Evolutionary conservation across 2,113 vertebrate genomes (phyloP).

Genomic region (Catharus bicknelli): DNA sequence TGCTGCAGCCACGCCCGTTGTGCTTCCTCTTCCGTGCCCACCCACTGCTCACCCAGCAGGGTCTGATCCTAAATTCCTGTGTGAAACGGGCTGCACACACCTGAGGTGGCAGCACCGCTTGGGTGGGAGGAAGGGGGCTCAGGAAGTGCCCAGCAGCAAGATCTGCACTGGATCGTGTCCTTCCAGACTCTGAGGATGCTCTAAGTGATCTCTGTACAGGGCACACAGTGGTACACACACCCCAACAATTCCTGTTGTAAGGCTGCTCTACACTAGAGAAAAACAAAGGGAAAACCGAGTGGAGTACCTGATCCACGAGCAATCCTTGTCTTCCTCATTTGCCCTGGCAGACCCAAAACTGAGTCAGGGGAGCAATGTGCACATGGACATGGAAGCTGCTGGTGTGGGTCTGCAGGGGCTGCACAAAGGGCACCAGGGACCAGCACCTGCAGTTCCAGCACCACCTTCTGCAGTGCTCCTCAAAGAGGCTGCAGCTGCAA

Average conservation of each 20-base stretch:
- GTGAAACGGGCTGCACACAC: neutral
- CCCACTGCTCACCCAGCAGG: neutral
- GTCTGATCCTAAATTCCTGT: neutral
- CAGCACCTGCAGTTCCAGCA: neutral
- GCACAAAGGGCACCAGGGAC: neutral
- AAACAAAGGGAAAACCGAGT: neutral
- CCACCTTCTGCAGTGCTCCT: neutral
- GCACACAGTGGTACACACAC: neutral
- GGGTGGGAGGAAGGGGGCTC: neutral
- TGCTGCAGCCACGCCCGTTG: accelerated
- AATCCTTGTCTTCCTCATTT: neutral
- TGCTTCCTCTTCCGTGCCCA: neutral
- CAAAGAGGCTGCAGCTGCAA: neutral
- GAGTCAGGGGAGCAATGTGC: neutral
- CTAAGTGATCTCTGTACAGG: no score
- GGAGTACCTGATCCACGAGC: neutral
- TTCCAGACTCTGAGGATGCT: neutral
- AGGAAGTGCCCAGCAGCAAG: neutral
- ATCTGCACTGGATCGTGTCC: neutral
- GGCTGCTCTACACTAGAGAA: neutral
- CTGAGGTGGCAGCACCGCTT: neutral
- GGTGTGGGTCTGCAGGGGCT: neutral
- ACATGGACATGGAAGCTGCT: neutral
- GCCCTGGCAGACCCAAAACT: no score
- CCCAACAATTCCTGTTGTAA: neutral